Conservation (phyloP, 2,113 vertebrate species). For the Eulacestoma nigropectus region DNA sequence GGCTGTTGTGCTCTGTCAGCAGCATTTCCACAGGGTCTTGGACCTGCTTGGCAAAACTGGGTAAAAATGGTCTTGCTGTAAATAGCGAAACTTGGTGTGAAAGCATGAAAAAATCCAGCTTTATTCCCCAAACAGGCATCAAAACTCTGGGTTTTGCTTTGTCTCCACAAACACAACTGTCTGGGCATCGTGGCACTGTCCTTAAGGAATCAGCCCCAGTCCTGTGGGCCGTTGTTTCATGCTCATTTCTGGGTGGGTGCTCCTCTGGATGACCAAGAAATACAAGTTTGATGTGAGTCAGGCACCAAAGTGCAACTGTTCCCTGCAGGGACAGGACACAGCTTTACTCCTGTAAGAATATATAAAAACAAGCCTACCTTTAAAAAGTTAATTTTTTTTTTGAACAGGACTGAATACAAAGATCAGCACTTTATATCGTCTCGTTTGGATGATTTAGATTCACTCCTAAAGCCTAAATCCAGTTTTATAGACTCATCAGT, state of each 20-base stretch:
- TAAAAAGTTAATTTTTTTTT: not conserved
- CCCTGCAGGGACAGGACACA: not conserved
- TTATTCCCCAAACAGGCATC: not conserved
- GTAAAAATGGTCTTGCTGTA: fast-evolving
- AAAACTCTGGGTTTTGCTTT: not conserved
- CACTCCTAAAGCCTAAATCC: not conserved
- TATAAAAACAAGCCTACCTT: not conserved
- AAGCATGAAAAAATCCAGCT: not conserved
- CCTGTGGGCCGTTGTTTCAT: not conserved
- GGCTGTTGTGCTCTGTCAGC: not conserved
- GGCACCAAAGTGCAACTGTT: fast-evolving
- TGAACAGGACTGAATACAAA: not conserved
- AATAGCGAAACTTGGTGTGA: not conserved
- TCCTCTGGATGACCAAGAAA: not conserved
- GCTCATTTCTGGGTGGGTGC: not conserved
- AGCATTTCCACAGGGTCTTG: fast-evolving
- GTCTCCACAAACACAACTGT: not conserved
- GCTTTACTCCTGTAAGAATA: fast-evolving
- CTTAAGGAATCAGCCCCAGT: not conserved
- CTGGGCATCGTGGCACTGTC: fast-evolving
- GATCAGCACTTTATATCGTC: not conserved
- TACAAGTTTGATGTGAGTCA: not conserved
- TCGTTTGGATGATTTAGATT: not conserved
- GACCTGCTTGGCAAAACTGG: not conserved
- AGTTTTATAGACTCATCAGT: not conserved